These are phyloP conservation scores for Poeciliopsis turneri DNA, from an alignment of 2,797 vertebrate genomes.

Conservation along the genomic window DNA sequence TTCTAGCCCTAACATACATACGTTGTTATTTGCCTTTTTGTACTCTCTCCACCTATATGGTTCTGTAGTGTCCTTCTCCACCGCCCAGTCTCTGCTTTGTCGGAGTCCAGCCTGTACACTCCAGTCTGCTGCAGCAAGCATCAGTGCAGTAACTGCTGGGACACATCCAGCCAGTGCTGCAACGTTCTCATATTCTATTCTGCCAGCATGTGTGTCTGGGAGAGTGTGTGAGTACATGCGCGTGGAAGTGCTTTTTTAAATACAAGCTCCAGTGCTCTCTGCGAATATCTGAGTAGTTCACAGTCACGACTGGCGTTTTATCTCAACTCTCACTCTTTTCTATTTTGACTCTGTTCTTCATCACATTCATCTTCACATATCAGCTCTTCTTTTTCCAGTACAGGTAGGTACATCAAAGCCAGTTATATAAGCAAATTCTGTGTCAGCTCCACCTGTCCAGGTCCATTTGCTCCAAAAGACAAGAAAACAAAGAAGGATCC, in stretches of 20 bases:
- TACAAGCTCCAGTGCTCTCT: slow-evolving; percentile 50
- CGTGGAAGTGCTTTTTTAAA: slow-evolving; percentile 68
- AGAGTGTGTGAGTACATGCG: slow-evolving; percentile 39
- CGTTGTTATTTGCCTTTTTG: slow-evolving; percentile 9
- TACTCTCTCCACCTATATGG: slow-evolving; percentile 14
- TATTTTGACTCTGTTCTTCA: slow-evolving; percentile 18
- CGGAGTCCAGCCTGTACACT: slow-evolving; percentile 55
- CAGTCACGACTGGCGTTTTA: slow-evolving; percentile 45
- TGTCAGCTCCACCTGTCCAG: slow-evolving; percentile 37
- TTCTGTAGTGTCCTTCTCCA: slow-evolving; percentile 36
- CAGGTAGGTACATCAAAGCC: slow-evolving; percentile 31
- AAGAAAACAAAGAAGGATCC: slow-evolving; percentile 9
- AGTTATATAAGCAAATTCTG: slow-evolving; percentile 39
- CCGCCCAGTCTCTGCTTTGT: slow-evolving; percentile 44
- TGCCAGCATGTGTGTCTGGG: slow-evolving; percentile 54
- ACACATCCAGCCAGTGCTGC: slow-evolving; percentile 76
- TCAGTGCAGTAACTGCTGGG: slow-evolving; percentile 77
- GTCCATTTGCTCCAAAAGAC: slow-evolving; percentile 13
- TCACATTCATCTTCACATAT: slow-evolving; percentile 36
- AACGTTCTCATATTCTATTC: slow-evolving; percentile 81
- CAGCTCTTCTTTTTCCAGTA: slow-evolving; percentile 38
- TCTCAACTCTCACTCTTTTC: slow-evolving; percentile 17
- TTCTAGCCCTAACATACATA: slow-evolving; percentile 28
- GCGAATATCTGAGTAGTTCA: slow-evolving; percentile 62
- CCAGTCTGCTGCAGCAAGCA: slow-evolving; percentile 73